Evolutionary conservation across 2,113 vertebrate genomes (phyloP), one percentile per base, ranked within the genome.

Genomic region (Scytalopus superciliaris): DNA sequence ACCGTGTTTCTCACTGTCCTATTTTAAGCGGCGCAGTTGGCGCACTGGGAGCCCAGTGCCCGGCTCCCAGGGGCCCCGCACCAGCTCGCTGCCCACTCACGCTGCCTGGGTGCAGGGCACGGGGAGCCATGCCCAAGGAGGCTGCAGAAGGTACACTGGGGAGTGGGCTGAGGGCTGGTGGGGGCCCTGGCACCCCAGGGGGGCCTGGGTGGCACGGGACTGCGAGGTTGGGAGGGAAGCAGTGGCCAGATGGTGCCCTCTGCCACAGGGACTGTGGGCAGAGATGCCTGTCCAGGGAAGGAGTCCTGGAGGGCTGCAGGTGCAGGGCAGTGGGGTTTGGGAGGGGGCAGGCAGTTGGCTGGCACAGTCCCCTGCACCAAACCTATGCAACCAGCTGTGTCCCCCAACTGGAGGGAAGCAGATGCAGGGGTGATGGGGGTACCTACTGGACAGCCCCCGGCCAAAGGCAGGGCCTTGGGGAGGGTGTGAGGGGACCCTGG

Each of bases 141-240:
- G 96, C 93, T 91, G 97, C 78, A 93, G 97, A 98, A 98, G 98
- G 98, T 98, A 98, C 77, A 94, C 89, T 70, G 87, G 88, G 77
- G 66, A 93, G 50, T 4, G 40, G 42, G 28, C 16, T 56, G 42
- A 87, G 77, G 86, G 62, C 45, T 52, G 79, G 37, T 0, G 2
- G 74, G 84, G 67, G 10, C 37, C 30, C 53, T 89, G 33, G 35
- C 70, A 82, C 14, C 17, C 7, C 0, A 2, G 39, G 13, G 73
- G 31, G 42, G 17, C 40, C 17, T 0, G 1, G 19, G 44, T 1
- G 5, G 28, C 12, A 5, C 0, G 0, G 30, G 28, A 25, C 40
- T 8, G 1, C 24, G 22, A 40, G 57, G 8, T 18, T 68, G 63
- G 85, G 53, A 50, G 39, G 55, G 57, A 37, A 50, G 27, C 42